These are phyloP conservation scores for Podarcis siculus DNA, from an alignment of 2,797 vertebrate genomes.

Conservation along the genomic window DNA sequence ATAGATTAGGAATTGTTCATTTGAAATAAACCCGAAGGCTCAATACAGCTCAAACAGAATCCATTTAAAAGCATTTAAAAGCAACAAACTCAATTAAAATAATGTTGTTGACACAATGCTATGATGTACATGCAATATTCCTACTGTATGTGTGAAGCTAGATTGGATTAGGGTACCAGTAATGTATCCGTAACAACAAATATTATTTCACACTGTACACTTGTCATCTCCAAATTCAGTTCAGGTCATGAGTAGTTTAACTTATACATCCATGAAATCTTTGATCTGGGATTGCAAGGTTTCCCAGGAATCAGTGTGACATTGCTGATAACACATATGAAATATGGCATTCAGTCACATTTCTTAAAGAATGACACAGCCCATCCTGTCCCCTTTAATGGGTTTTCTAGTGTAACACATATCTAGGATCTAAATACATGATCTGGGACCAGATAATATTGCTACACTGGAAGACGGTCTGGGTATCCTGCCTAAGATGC, in stretches of 20 bases:
- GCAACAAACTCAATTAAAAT: background rate
- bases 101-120: background rate
- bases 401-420: slow-evolving; percentile 14
- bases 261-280: background rate
- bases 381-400: slow-evolving; percentile 7
- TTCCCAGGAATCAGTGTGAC: slow-evolving; percentile 6
- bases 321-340: slow-evolving; percentile 15
- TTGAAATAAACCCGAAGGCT: background rate
- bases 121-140: background rate
- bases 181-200: background rate
- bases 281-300: slow-evolving; percentile 13
- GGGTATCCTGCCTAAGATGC: background rate
- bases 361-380: background rate
- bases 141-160: background rate
- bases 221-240: background rate
- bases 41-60: background rate
- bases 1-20: background rate
- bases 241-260: background rate
- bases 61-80: background rate
- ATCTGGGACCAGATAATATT: background rate
- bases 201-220: background rate
- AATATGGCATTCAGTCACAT: background rate
- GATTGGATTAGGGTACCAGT: no score
- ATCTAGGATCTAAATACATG: slow-evolving; percentile 16
- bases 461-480: background rate